phyloP scores from a whole-genome alignment of 2,888 invertebrate species.

The Diarsia brunnea region DNA sequence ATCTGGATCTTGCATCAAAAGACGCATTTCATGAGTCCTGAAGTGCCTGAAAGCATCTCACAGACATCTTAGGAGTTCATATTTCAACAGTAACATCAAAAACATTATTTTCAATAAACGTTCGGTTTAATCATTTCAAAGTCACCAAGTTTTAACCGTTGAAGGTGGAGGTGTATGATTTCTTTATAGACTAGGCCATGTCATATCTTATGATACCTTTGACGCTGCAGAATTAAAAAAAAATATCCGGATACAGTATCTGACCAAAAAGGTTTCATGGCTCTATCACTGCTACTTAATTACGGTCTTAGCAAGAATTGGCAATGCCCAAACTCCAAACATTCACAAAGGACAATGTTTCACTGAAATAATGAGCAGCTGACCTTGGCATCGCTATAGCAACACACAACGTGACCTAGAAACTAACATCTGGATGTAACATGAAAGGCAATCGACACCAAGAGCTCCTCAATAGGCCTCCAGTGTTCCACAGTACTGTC shows the following conservation, averaged over 20 bases:
- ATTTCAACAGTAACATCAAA: too few species aligned
- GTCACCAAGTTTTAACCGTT: neutral
- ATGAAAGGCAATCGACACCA: slow-evolving; percentile 49
- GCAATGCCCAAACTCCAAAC: neutral
- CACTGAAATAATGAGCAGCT: slow-evolving; percentile 17
- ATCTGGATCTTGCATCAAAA: slow-evolving; percentile 65
- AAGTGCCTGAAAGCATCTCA: slow-evolving; percentile 13
- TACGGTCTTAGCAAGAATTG: neutral
- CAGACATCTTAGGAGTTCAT: neutral
- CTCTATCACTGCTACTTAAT: neutral
- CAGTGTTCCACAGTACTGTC: slow-evolving; percentile 1
- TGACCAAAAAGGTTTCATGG: neutral
- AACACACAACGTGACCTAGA: slow-evolving; percentile 51
- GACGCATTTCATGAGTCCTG: slow-evolving; percentile 35
- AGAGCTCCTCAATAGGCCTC: slow-evolving; percentile 34
- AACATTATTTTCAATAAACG: neutral
- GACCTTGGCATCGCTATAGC: slow-evolving; percentile 38
- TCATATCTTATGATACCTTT: neutral
- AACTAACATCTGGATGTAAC: slow-evolving; percentile 60
- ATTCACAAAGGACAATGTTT: slow-evolving; percentile 4
- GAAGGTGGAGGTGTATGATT: neutral
- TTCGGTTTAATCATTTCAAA: neutral
- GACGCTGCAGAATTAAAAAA: neutral
- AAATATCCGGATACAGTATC: neutral
- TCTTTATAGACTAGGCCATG: neutral